Base-by-base conservation (phyloP, 2,113 vertebrate species). In the Indicator maculatus region DNA sequence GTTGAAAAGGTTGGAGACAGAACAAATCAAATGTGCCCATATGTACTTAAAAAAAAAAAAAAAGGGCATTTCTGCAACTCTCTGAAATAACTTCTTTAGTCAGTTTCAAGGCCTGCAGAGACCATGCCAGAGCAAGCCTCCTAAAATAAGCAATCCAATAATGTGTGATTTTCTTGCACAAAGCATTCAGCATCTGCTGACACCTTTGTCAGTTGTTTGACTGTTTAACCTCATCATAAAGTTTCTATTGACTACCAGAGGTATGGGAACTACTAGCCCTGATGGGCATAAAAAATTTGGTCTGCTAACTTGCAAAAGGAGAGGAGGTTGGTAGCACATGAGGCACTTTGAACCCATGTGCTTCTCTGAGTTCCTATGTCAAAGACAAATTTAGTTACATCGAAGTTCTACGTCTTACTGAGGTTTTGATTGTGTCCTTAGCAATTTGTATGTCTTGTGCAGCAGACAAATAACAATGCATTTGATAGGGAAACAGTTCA, bases 311-410 rank as follows among this genome's bases (percentile, higher is more conserved):
- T 12, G 8, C 31, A 66, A 82, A 53, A 76, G 61, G 64, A 20
- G 10, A 44, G 39, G 55, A 86, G 36, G 30, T 39, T 73, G 30
- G 28, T 38, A 36, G 21, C 16, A 69, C 0, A 0, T n/a, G 61
- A 73, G 66, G n/a, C 1, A 8, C 36, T 83, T 74, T 73, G 47
- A 74, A 33, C 18, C 23, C 21, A 5, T 10, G 14, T 2, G 4
- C 9, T 83, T 77, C 56, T 73, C 61, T 63, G 78, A 76, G 45
- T 64, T 26, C 52, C 24, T 55, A 8, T 73, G 15, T 64, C 79
- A 66, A 79, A 36, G 28, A 38, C 41, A 61, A 45, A 56, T 73
- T 56, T 26, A 77, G 16, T 83, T 90, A 66, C 16, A 27, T 45
- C 12, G 33, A 24, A 60, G 74, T 70, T 80, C 56, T 33, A 27